These are phyloP conservation scores for Diplolepis rosae DNA, from an alignment of 2,888 invertebrate genomes.

Conservation along the genomic window DNA sequence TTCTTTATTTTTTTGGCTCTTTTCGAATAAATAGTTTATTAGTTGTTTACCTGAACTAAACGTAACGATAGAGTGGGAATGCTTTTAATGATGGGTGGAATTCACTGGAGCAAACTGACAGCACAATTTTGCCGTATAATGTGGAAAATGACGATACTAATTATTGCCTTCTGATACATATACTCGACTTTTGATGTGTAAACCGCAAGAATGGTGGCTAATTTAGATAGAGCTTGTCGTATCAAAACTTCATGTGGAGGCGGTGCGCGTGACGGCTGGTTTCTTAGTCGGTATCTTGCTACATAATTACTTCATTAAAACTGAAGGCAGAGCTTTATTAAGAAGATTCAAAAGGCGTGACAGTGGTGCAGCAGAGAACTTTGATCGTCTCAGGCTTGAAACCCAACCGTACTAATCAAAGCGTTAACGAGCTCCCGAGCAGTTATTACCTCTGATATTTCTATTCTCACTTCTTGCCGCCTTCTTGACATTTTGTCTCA, in stretches of 20 bases:
- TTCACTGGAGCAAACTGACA: background rate
- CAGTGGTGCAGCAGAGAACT: conserved; percentile 23
- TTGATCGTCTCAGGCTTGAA: conserved; percentile 33
- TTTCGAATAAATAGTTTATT: background rate
- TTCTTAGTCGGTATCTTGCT: conserved; percentile 30
- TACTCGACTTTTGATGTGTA: background rate
- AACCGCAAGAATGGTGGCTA: conserved; percentile 9
- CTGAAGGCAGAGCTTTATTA: conserved; percentile 56
- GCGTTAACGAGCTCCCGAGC: conserved; percentile 63
- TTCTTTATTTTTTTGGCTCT: background rate
- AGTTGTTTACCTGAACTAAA: background rate
- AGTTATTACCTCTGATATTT: conserved; percentile 53
- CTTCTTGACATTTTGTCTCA: background rate
- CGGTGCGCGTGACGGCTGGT: conserved; percentile 22
- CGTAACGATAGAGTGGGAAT: background rate
- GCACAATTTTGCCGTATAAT: background rate
- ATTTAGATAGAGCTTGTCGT: conserved; percentile 11
- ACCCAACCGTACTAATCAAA: conserved; percentile 60
- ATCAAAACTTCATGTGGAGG: conserved; percentile 18
- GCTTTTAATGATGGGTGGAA: background rate
- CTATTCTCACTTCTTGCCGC: conserved; percentile 20
- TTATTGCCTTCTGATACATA: background rate
- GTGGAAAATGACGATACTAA: background rate
- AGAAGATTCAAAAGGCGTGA: conserved; percentile 53
- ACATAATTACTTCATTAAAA: conserved; percentile 61